These are phyloP conservation scores for Sinodicranocentrus sp. DNA, from an alignment of 2,888 invertebrate genomes.

Conservation along the genomic window DNA sequence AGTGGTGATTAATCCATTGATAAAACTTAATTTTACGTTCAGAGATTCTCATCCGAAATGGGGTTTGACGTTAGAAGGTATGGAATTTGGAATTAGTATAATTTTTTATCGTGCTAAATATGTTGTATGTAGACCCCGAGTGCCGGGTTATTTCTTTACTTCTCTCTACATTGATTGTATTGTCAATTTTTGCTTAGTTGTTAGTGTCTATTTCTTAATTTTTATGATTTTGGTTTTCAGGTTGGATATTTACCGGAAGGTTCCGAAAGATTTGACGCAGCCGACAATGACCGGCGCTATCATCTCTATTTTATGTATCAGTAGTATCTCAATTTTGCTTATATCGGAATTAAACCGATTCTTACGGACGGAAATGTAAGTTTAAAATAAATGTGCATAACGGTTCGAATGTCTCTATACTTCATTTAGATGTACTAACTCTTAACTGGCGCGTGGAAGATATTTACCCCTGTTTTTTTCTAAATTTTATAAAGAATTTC, in stretches of 20 bases:
- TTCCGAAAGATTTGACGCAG: constrained; percentile 81
- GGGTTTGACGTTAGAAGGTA: constrained; percentile 61
- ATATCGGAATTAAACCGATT: constrained; percentile 80
- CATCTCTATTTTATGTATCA: constrained; percentile 80
- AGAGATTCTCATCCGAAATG: too few relatives aligned
- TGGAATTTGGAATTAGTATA: neutral
- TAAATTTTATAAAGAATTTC: constrained; percentile 78
- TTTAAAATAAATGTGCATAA: constrained; percentile 50
- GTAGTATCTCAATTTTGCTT: constrained; percentile 80
- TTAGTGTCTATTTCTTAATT: neutral
- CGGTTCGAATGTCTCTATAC: too few relatives aligned
- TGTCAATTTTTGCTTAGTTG: neutral
- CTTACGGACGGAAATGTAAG: constrained; percentile 80
- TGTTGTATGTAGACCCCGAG: too few relatives aligned
- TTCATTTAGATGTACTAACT: too few relatives aligned
- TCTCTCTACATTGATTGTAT: neutral
- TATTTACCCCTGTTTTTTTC: too few relatives aligned
- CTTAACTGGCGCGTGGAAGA: too few relatives aligned
- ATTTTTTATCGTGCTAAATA: neutral
- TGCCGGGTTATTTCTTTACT: too few relatives aligned
- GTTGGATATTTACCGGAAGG: constrained; percentile 82
- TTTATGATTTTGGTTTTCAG: constrained; percentile 77
- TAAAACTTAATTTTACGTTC: neutral
- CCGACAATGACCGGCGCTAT: constrained; percentile 81
- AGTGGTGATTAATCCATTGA: neutral